phyloP scores from a whole-genome alignment of 2,797 vertebrate species.

The Rhadinocentrus ornatus region DNA sequence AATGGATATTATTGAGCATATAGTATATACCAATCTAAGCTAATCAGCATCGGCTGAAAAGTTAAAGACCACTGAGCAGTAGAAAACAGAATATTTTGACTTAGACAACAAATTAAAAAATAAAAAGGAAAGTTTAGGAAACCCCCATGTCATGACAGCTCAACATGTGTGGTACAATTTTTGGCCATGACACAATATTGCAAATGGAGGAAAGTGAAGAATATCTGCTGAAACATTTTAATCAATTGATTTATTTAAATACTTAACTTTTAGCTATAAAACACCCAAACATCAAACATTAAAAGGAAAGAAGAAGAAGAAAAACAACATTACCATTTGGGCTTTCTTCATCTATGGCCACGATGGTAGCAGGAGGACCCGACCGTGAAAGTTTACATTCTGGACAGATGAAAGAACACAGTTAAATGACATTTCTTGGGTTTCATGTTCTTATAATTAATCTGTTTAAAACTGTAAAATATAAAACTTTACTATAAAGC shows the following conservation, averaged over 20 bases:
- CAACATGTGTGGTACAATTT: neutral
- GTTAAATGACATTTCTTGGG: neutral
- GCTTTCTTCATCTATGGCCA: slow-evolving; percentile 98
- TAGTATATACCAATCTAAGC: slow-evolving; percentile 27
- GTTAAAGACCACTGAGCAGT: slow-evolving; percentile 46
- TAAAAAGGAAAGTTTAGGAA: neutral
- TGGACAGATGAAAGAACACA: slow-evolving; percentile 58
- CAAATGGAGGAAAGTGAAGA: neutral
- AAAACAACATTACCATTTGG: slow-evolving; percentile 88
- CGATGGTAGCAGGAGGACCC: slow-evolving; percentile 97
- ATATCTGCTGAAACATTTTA: neutral
- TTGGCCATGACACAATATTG: neutral
- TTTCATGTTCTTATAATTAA: neutral
- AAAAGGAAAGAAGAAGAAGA: neutral
- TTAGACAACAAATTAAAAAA: too few species aligned
- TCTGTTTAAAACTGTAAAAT: neutral
- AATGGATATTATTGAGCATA: slow-evolving; percentile 50
- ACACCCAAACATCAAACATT: neutral
- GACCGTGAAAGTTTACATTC: slow-evolving; percentile 96
- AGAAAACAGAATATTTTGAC: neutral
- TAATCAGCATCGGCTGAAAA: slow-evolving; percentile 40
- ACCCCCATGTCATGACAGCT: neutral
- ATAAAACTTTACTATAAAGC: slow-evolving; percentile 3
- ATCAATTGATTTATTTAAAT: neutral
- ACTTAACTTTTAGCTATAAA: neutral